Evolutionary conservation across 1,140 invertebrate genomes (phyloP).

Genomic region (Drosophila obscura): DNA sequence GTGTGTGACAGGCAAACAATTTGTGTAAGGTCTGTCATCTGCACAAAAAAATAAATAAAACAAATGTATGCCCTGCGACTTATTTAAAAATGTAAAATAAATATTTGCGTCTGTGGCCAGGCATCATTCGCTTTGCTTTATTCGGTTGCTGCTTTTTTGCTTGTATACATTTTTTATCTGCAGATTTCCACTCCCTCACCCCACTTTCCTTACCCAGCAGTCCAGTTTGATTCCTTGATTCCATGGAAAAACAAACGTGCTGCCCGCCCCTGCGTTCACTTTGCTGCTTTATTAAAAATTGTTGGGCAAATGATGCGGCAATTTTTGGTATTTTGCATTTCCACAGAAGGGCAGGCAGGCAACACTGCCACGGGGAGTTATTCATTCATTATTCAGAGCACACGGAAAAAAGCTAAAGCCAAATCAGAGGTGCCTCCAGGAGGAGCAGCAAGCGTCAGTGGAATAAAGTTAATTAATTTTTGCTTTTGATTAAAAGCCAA

Average conservation of each 20-base stretch:
- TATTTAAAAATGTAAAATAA: constrained; percentile 79
- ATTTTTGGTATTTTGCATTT: constrained; percentile 60
- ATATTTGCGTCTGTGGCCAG: constrained; percentile 71
- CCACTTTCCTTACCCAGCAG: too few relatives aligned
- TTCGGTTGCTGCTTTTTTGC: constrained; percentile 44
- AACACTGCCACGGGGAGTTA: too few relatives aligned
- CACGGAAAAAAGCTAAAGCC: constrained; percentile 29
- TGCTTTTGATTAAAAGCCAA: constrained; percentile 66
- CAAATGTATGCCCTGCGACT: constrained; percentile 57
- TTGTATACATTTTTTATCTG: constrained; percentile 40
- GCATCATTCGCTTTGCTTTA: constrained; percentile 48
- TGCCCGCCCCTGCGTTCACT: background rate
- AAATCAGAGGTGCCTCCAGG: constrained; percentile 4
- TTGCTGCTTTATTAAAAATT: constrained; percentile 72
- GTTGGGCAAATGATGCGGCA: constrained; percentile 74
- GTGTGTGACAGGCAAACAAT: constrained; percentile 47
- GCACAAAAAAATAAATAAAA: constrained; percentile 18
- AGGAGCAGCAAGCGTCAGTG: constrained; percentile 6
- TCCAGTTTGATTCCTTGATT: too few relatives aligned
- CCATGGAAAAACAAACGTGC: too few relatives aligned
- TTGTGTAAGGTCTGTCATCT: constrained; percentile 29
- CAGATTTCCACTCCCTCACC: too few relatives aligned
- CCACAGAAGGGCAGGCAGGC: constrained; percentile 4
- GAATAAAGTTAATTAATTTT: constrained; percentile 74
- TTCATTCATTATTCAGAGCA: constrained; percentile 32